These are phyloP conservation scores for Rhyacophila evoluta DNA, from an alignment of 2,888 invertebrate species.

Conservation along the genomic window DNA sequence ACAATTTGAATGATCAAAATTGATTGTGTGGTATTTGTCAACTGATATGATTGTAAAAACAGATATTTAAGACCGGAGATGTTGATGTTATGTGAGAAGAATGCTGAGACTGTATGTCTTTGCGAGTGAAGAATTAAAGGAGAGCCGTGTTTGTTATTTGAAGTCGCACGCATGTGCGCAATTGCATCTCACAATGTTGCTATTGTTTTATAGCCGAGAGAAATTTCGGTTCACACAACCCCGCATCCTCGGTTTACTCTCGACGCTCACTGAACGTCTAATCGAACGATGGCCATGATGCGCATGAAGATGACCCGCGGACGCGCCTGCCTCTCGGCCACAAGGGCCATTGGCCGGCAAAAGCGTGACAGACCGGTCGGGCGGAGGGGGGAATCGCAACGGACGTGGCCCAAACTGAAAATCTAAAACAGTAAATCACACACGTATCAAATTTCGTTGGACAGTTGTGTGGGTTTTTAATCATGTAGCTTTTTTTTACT, in stretches of 20 bases:
- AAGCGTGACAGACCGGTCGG: not conserved
- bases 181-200: conserved; percentile 55
- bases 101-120: not conserved
- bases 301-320: not conserved
- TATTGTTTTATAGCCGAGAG: conserved; percentile 62
- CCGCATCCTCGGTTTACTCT: conserved; percentile 19
- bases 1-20: no score
- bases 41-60: no score
- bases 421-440: conserved; percentile 21
- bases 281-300: conserved; percentile 6
- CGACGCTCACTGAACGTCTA: conserved; percentile 3
- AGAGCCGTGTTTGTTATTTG: conserved; percentile 12
- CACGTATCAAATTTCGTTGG: conserved; percentile 13
- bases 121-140: not conserved
- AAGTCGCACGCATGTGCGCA: conserved; percentile 19
- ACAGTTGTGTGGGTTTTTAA: conserved; percentile 7
- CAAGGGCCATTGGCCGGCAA: conserved; percentile 13
- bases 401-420: conserved; percentile 19
- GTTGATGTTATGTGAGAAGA: not conserved
- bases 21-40: no score
- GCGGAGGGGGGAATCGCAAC: not conserved
- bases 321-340: not conserved
- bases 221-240: conserved; percentile 50
- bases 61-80: no score
- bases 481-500: not conserved